phyloP scores from a whole-genome alignment of 2,888 invertebrate genomes.

The Limulus polyphemus region DNA sequence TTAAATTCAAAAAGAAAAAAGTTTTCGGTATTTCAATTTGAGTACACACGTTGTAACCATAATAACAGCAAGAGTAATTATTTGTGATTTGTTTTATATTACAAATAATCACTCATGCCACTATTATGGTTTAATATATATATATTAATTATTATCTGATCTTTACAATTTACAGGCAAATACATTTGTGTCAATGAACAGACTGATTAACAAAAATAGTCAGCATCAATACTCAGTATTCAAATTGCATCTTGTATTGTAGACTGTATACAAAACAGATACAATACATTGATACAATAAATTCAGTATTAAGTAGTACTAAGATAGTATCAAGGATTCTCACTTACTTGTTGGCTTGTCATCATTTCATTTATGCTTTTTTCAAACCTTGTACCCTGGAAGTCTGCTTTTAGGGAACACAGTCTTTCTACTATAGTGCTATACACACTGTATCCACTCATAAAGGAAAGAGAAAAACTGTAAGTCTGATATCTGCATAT shows the following conservation, averaged over 20 bases:
- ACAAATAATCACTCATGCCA: no score
- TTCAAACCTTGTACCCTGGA: constrained; percentile 32
- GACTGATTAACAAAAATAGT: no score
- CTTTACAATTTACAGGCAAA: no score
- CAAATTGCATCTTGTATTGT: not conserved
- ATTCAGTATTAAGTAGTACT: not conserved
- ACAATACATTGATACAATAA: not conserved
- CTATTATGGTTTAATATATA: no score
- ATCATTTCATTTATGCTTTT: constrained; percentile 32
- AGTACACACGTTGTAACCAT: no score
- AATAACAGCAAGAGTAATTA: no score
- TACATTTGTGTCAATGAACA: no score
- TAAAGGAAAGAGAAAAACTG: constrained; percentile 14
- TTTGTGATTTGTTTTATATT: no score
- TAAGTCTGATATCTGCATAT: constrained; percentile 8
- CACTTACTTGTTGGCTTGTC: constrained; percentile 31
- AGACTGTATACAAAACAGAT: not conserved
- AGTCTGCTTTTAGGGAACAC: constrained; percentile 41
- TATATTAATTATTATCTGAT: no score
- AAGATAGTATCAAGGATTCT: not conserved
- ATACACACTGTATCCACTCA: constrained; percentile 61
- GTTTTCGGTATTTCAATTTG: no score
- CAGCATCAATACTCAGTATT: no score
- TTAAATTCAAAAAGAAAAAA: no score
- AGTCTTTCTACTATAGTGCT: constrained; percentile 55